Percentiles rank a stretch among this genome's conserved stretches.
phyloP scores from a whole-genome alignment of 2,113 vertebrate species.

The Enhydra lutris region DNA sequence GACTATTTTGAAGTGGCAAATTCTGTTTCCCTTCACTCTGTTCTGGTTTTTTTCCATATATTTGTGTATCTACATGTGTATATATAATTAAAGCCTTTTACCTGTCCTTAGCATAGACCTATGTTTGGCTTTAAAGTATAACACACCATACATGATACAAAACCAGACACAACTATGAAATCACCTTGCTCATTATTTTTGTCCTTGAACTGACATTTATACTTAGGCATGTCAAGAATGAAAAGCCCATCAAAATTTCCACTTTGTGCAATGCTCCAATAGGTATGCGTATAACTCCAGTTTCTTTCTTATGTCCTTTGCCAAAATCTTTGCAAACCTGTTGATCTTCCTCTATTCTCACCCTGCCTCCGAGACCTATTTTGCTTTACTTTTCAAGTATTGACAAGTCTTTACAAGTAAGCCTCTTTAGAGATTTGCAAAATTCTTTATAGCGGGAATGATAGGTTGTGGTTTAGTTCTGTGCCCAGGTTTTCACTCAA shows the following conservation, averaged over 20 bases:
- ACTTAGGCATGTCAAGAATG: not conserved
- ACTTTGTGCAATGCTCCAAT: not conserved
- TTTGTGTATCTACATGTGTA: too few species aligned
- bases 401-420: not conserved
- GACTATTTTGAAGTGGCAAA: not conserved
- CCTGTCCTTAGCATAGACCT: not conserved
- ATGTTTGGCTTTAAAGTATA: not conserved
- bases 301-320: not conserved
- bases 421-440: not conserved
- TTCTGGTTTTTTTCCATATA: not conserved
- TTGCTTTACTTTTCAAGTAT: not conserved
- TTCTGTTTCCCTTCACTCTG: not conserved
- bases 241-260: not conserved
- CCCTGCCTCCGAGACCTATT: not conserved
- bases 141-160: not conserved
- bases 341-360: not conserved
- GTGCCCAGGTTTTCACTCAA: conserved; percentile 2
- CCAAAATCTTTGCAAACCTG: not conserved
- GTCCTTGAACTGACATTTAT: not conserved
- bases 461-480: not conserved
- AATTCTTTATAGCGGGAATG: not conserved
- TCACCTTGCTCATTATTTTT: not conserved
- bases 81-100: not conserved
- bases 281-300: not conserved
- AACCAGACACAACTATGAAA: not conserved